Evolutionary conservation across 1,140 invertebrate species (phyloP).

Genomic region (Drosophila pectinifera): DNA sequence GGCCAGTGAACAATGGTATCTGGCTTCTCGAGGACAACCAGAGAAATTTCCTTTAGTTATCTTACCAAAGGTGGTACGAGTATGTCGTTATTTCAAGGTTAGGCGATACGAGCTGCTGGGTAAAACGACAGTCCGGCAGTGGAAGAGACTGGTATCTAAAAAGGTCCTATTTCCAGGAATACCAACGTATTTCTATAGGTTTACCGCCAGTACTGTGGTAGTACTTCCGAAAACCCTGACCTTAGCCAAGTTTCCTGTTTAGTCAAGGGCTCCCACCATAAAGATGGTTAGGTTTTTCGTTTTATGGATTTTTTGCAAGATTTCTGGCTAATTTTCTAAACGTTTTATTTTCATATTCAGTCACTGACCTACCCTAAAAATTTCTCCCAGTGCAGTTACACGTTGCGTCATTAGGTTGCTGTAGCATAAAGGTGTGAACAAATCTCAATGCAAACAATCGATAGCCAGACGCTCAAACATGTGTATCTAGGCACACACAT

Average conservation of each 20-base stretch:
- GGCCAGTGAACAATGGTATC: slow-evolving; percentile 30
- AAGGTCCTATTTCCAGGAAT: slow-evolving; percentile 26
- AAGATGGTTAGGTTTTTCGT: neutral
- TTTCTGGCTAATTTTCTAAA: neutral
- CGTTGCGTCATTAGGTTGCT: slow-evolving; percentile 41
- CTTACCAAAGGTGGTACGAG: neutral
- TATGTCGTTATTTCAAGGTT: slow-evolving; percentile 30
- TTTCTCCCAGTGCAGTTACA: slow-evolving; percentile 29
- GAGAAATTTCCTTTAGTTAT: slow-evolving; percentile 20
- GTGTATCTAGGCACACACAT: slow-evolving; percentile 35
- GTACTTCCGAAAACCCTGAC: neutral
- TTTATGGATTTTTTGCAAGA: neutral
- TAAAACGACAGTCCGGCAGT: slow-evolving; percentile 9
- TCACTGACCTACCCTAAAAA: slow-evolving; percentile 11
- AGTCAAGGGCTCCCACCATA: slow-evolving; percentile 2
- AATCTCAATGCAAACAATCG: slow-evolving; percentile 56
- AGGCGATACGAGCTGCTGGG: neutral
- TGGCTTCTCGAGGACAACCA: slow-evolving; percentile 18
- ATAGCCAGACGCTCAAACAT: slow-evolving; percentile 32
- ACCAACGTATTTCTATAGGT: slow-evolving; percentile 26
- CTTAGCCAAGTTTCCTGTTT: slow-evolving; percentile 13
- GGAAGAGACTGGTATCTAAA: neutral
- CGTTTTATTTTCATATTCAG: neutral
- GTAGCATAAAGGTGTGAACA: slow-evolving; percentile 51
- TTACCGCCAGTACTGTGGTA: neutral